Base-by-base conservation (phyloP, 2,888 invertebrate species). In the Andricus curvator region DNA sequence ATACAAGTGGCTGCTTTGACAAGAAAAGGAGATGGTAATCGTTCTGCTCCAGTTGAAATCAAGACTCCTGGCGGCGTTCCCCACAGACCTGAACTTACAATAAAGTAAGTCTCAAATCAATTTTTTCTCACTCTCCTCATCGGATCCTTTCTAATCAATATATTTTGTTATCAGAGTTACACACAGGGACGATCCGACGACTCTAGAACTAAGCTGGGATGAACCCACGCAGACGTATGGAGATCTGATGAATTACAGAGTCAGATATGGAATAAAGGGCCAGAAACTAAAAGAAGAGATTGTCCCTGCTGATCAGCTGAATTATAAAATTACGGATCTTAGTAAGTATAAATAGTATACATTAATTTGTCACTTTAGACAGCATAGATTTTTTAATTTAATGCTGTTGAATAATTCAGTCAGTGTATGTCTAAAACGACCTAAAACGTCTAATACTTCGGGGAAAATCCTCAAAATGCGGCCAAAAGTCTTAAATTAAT, bases 1-100 rank as follows among this genome's bases (percentile, higher is more conserved):
- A 96, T 99, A 81, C 97, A 98, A 94, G 98, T 99, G 81, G 98
- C 98, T 0, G 99, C 99, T 0, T 94, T 99, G 83, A 99, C 99
- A 5, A 95, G 98, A 84, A 98, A 98, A 93, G 99, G 99, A 66
- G 99, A 99, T 92, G 99, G 99, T 29, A 97, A 97, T 92, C 95
- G 98, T 85, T 98, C 98, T 91, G 94, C 96, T 82, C 97, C 98
- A 37, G 96, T 96, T 80, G 95, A 95, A 82, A 96, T 98, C 3
- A 96, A 96, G 93, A 99, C 99, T 1, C 98, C 98, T 44, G 98
- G 99, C 79, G 98, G 98, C 85, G 98, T 98, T 78, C 98, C 98
- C 62, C 97, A 97, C 86, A 94, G 97, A 88, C 97, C 98, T 66
- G 95, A 96, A 80, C 95, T 98, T 78, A 96, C 95, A 89, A 94